A percentile compares a stretch with the other conserved stretches of the same genome.
These are phyloP conservation scores for Lepilemur septentrionalis DNA, from an alignment of 2,797 vertebrate genomes.

Conservation along the genomic window DNA sequence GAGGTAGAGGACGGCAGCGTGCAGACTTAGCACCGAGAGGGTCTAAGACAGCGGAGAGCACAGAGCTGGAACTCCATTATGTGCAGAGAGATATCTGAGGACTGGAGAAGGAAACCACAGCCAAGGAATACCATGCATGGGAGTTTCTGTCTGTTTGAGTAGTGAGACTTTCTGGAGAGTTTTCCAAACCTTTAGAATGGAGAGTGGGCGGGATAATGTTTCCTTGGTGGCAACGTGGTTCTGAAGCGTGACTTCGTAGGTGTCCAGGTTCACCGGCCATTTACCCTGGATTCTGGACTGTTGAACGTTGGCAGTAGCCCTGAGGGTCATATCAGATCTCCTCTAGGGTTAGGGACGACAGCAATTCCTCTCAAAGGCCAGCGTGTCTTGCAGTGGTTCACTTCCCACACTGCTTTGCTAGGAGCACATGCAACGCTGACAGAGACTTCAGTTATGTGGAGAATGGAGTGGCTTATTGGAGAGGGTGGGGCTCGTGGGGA, in stretches of 20 bases:
- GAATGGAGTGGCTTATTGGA: neutral
- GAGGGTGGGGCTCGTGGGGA: neutral
- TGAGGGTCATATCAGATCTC: too few species aligned
- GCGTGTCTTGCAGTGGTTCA: neutral
- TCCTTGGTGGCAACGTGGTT: neutral
- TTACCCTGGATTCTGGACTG: neutral
- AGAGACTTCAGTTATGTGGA: neutral
- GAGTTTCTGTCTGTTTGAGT: neutral
- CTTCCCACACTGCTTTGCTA: neutral
- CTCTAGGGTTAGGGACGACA: too few species aligned
- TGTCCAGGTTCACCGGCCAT: neutral
- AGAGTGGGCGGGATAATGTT: neutral
- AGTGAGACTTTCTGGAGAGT: neutral
- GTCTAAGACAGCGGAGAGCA: neutral
- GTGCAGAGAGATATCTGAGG: too few species aligned
- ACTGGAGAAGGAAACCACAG: neutral
- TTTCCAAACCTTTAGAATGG: neutral
- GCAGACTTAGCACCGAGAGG: neutral
- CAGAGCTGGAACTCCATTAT: neutral
- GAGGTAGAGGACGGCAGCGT: neutral
- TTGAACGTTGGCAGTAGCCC: too few species aligned
- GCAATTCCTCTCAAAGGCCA: neutral
- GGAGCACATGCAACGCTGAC: neutral
- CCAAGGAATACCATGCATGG: neutral
- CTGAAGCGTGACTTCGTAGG: neutral